phyloP scores from a whole-genome alignment of 2,888 invertebrate species.

The Cryptophagus acutangulus region DNA sequence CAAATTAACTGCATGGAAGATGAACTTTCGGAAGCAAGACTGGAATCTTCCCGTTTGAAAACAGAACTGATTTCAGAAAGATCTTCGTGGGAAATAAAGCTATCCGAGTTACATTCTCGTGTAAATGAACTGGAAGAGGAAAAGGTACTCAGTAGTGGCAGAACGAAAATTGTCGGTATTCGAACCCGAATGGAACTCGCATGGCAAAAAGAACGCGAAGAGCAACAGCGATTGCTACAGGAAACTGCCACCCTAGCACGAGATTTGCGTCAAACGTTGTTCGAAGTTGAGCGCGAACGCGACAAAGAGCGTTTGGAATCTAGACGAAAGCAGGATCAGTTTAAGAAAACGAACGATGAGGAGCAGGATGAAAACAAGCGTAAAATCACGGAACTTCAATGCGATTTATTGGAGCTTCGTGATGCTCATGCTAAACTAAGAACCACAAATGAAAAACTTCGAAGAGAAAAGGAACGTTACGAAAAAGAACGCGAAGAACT shows the following conservation, averaged over 20 bases:
- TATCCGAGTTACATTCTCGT: slow-evolving; percentile 83
- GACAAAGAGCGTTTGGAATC: slow-evolving; percentile 85
- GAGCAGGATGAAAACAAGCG: slow-evolving; percentile 85
- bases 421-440: slow-evolving; percentile 89
- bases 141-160: slow-evolving; percentile 72
- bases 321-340: slow-evolving; percentile 77
- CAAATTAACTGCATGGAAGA: slow-evolving; percentile 83
- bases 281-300: slow-evolving; percentile 84
- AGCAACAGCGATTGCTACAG: slow-evolving; percentile 82
- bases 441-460: slow-evolving; percentile 84
- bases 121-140: slow-evolving; percentile 89
- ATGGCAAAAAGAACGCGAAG: slow-evolving; percentile 92
- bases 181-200: slow-evolving; percentile 85
- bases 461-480: slow-evolving; percentile 80
- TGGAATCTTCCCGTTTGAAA: slow-evolving; percentile 77
- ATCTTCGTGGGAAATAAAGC: slow-evolving; percentile 78
- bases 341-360: slow-evolving; percentile 79
- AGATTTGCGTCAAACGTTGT: slow-evolving; percentile 80
- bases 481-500: slow-evolving; percentile 72
- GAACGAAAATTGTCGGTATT: slow-evolving; percentile 79
- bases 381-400: slow-evolving; percentile 77
- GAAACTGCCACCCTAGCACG: slow-evolving; percentile 86
- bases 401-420: slow-evolving; percentile 79
- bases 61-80: slow-evolving; percentile 87
- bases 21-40: slow-evolving; percentile 76